Evolutionary conservation across 92 coral and sea anemone genomes (phyloP).

Genomic region (Palythoa caribaeorum): DNA sequence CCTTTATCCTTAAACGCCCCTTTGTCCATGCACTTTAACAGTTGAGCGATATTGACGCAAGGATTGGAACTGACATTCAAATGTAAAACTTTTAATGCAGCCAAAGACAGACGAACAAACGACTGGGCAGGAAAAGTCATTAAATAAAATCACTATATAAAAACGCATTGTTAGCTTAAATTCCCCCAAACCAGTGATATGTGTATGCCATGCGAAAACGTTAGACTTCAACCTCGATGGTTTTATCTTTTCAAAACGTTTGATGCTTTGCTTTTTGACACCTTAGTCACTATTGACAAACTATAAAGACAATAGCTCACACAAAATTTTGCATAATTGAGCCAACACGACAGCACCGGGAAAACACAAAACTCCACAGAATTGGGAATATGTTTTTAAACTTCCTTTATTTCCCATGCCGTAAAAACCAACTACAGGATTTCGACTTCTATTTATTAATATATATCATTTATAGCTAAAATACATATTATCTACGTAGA

Average conservation of each 20-base stretch:
- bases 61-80: constrained; percentile 29
- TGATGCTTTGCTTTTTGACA: constrained; percentile 18
- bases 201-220: neutral
- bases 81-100: constrained; percentile 3
- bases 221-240: neutral
- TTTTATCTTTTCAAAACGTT: constrained; percentile 3
- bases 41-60: constrained; percentile 6
- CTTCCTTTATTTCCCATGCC: neutral
- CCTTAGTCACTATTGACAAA: constrained; percentile 25
- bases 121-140: neutral
- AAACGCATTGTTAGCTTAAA: neutral
- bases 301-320: constrained; percentile 61
- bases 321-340: constrained; percentile 60
- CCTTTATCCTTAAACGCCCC: neutral
- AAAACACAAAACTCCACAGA: neutral
- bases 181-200: constrained; percentile 4
- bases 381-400: neutral
- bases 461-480: constrained; percentile 31
- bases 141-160: neutral
- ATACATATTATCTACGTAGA: constrained; percentile 39
- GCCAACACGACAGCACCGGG: neutral
- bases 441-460: constrained; percentile 34
- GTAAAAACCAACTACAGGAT: neutral
- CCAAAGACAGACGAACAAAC: constrained; percentile 1
- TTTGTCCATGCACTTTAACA: neutral